A percentile compares a stretch with the other conserved stretches of the same genome.
Evolutionary conservation across 2,888 invertebrate species (phyloP).

Genomic region (Drosophila pseudotakahashii): DNA sequence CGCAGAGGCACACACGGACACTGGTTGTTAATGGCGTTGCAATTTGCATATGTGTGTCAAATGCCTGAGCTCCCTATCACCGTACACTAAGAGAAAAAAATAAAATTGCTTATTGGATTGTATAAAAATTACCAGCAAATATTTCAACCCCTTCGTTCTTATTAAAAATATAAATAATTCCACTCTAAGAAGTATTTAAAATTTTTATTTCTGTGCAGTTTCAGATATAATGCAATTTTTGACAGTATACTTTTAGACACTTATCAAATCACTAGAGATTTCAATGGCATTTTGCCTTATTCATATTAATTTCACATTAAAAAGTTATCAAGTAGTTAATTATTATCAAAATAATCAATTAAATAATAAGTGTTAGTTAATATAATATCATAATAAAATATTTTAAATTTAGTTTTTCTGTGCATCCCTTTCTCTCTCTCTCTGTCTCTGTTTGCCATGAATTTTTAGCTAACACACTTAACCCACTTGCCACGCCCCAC

Average conservation of each 20-base stretch:
- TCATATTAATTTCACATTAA: not conserved
- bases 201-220: too few species aligned
- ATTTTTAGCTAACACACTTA: slow-evolving; percentile 75
- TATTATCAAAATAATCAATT: not conserved
- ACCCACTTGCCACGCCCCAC: slow-evolving; percentile 67
- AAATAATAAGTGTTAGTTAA: not conserved
- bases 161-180: too few species aligned
- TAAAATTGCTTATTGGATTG: too few species aligned
- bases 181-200: too few species aligned
- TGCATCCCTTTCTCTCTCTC: slow-evolving; percentile 1
- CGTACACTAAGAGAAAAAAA: slow-evolving; percentile 9
- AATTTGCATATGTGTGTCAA: slow-evolving; percentile 74
- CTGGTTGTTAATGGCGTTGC: slow-evolving; percentile 68
- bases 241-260: not conserved
- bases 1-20: slow-evolving; percentile 9
- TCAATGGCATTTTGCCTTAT: not conserved
- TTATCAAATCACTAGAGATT: not conserved
- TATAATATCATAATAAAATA: not conserved
- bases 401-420: not conserved
- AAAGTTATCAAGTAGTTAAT: too few species aligned
- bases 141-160: too few species aligned
- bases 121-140: too few species aligned
- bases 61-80: slow-evolving; percentile 14
- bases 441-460: slow-evolving; percentile 50
- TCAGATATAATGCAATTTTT: not conserved